Evolutionary conservation across 1,140 invertebrate species (phyloP).

Genomic region (Daktulosphaira vitifoliae): DNA sequence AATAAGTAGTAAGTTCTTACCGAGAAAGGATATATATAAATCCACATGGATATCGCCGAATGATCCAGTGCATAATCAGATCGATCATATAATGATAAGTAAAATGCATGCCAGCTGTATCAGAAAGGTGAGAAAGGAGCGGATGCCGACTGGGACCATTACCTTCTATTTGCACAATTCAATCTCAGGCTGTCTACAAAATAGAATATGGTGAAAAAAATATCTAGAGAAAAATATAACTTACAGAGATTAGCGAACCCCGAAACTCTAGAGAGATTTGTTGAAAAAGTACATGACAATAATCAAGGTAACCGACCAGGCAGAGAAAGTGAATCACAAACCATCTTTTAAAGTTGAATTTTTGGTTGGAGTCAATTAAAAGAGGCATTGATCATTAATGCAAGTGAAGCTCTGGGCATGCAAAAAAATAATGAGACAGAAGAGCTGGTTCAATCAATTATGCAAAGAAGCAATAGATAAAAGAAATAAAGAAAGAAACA

Average conservation of each 20-base stretch:
- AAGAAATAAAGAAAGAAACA: constrained; percentile 26
- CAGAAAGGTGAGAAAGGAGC: constrained; percentile 33
- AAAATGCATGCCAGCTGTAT: constrained; percentile 19
- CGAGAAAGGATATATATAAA: constrained; percentile 38
- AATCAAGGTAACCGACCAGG: not conserved
- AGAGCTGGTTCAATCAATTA: constrained; percentile 34
- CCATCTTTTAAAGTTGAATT: no score
- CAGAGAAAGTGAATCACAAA: not conserved
- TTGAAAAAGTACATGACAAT: not conserved
- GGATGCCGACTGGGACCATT: constrained; percentile 29
- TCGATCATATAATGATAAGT: constrained; percentile 35
- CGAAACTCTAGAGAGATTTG: not conserved
- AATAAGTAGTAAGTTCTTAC: constrained; percentile 36
- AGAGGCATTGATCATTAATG: not conserved
- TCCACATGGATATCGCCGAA: constrained; percentile 36
- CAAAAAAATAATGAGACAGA: not conserved
- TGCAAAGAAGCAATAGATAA: constrained; percentile 25
- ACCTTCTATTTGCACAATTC: constrained; percentile 14
- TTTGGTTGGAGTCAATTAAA: not conserved
- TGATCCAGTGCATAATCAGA: constrained; percentile 35
- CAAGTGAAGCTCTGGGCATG: not conserved
- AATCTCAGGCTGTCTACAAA: constrained; percentile 12
- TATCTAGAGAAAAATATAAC: not conserved
- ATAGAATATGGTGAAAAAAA: constrained; percentile 8
- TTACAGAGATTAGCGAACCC: not conserved